A percentile compares a stretch with the other conserved stretches of the same genome.
phyloP scores from a whole-genome alignment of 2,888 invertebrate species.

The Philopedon plagiatum region DNA sequence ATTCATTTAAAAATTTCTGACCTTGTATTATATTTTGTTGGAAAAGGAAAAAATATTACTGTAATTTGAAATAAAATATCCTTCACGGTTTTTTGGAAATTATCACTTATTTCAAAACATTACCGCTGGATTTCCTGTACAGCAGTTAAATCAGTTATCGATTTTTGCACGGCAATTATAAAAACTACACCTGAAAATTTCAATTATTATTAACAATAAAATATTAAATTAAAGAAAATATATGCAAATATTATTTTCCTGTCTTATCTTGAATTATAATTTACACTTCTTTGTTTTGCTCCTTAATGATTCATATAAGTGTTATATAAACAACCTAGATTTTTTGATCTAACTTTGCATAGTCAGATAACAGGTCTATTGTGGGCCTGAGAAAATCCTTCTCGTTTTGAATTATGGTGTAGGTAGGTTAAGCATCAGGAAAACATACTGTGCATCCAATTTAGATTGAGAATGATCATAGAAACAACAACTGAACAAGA shows the following conservation, averaged over 20 bases:
- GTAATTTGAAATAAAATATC: conserved; percentile 29
- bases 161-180: conserved; percentile 22
- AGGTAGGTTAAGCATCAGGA: background rate
- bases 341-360: conserved; percentile 37
- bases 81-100: conserved; percentile 42
- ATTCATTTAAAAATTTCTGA: background rate
- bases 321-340: conserved; percentile 50
- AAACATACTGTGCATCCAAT: too few relatives aligned
- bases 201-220: conserved; percentile 37
- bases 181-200: conserved; percentile 21
- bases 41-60: conserved; percentile 26
- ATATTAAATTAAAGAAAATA: conserved; percentile 34
- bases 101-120: conserved; percentile 11
- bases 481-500: too few relatives aligned
- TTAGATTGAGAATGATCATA: too few relatives aligned
- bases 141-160: conserved; percentile 29
- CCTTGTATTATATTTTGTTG: conserved; percentile 34
- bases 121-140: conserved; percentile 23
- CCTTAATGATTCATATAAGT: conserved; percentile 44
- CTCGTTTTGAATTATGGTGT: conserved; percentile 7
- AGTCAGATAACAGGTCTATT: conserved; percentile 36
- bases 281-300: conserved; percentile 41
- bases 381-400: conserved; percentile 47
- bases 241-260: conserved; percentile 43
- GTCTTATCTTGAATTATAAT: conserved; percentile 24